Evolutionary conservation across 2,888 invertebrate species (phyloP), one percentile per base, ranked within the genome.

Genomic region (Drosophila tanythrix): DNA sequence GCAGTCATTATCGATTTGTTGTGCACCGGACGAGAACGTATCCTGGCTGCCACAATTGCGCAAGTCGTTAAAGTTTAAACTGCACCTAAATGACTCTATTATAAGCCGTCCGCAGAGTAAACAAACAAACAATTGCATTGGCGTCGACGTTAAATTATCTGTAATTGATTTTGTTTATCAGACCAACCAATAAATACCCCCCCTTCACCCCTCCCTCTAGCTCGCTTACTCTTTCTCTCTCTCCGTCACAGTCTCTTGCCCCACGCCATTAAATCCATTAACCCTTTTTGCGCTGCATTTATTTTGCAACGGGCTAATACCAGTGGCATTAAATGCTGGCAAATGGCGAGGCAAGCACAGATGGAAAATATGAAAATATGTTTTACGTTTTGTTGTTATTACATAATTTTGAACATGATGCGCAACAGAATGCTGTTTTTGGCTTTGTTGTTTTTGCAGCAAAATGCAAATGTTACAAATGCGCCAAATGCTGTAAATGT

Each of bases 151-250:
- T 85, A 86, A 87, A 83, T 90, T 83, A 82, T 80, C 82, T 88
- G 87, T 87, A 87, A 87, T 90, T 87, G 87, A 90, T 89, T 89
- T 89, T 88, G 83, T 83, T 88, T 78, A 76, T 81, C 72, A 55
- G 46, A 25, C 11, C 18, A 27, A 35, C 29, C 21, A 25, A 13
- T 27, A 27, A n/a, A 25, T 35, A 36, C 27, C 18, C 25, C 21
- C 21, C 11, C 5, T 18, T 18, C 13, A 11, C 1, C 21, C 21
- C 46, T 46, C 21, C 0, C 46, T 3, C 6, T 1, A 21, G 1
- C 3, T 21, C 21, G 7, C 7, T 5, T 11, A 0, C n/a, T 15
- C 21, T 25, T 3, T 4, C 13, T 7, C 46, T 7, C 2, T 13
- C 7, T 13, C 3, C 10, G 25, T 15, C 8, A 25, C 46, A 15